Base-by-base conservation (phyloP, 2,888 invertebrate species). In the Steinernema carpocapsae region DNA sequence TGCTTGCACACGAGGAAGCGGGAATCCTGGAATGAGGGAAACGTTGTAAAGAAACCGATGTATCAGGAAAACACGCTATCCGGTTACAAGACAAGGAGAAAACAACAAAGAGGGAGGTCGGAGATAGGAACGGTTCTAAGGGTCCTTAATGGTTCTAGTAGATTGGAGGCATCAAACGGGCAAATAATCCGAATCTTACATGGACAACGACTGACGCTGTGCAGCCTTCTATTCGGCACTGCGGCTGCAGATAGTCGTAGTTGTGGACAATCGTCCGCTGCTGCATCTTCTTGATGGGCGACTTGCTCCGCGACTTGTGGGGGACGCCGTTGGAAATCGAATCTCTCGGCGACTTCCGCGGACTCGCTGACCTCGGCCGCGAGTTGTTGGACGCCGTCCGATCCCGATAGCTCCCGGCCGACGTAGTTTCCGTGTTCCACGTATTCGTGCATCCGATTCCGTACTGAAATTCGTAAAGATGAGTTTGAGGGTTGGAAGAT, bases 1-100 rank as follows among this genome's bases (percentile, higher is more conserved):
- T 87, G 87, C 22, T 85, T 83, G 76, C 87, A 87, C 7, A 86
- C 78, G 52, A 84, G 78, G 74, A 87, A 87, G n/a, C 83, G 77
- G 0, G 84, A 81, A 17, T 85, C 82, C 85, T 87, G 74, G 51
- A 78, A 75, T 24, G 10, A 37, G 37, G 10, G 42, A 24, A 19
- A 72, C 3, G 48, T 71, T 72, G 51, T 72, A 26, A 72, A 19
- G 45, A 26, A 48, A 24, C 24, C 42, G 72, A 71, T 72, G 22
- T 14, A 14, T 24, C 70, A 32, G 19, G 4, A 43, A 78, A 46
- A 24, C 37, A 19, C 74, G 32, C 1, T 37, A 74, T 64, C 64
- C 64, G 32, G 32, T 64, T 64, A 64, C 64, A 24, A 56, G 22
- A 48, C 48, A 48, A 48, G 2, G 48, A 48, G 48, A 48, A 48